Base-by-base conservation (phyloP, 2,113 vertebrate genomes). In the Carassius gibelio region DNA sequence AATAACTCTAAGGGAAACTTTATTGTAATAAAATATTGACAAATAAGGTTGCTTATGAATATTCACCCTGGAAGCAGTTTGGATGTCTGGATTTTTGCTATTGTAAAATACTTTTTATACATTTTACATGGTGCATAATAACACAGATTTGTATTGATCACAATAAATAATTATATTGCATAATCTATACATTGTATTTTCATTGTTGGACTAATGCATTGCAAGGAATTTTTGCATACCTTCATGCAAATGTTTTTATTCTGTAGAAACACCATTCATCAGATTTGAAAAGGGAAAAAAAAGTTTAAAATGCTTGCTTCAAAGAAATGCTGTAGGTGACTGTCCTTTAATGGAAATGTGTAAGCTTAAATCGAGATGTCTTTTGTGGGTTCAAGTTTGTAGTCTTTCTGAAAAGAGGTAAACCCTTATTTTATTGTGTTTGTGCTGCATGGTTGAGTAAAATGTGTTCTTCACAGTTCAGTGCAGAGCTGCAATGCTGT, bases 381-480 rank as follows among this genome's bases (percentile, higher is more conserved):
- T 50, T 50, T 8, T 23, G 11, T 1, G 45, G 74, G 17, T 3
- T 52, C 4, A 5, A 62, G 36, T 45, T n/a, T 14, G 4, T 13
- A 61, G 5, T 38, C 76, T 23, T 62, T 59, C 13, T 7, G 38
- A 59, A 15, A 80, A 80, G 38, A 64, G 11, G 21, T 48, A 72
- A 74, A n/a, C 13, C 38, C 4, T n/a, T 45, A 45, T 45, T 77
- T 21, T n/a, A n/a, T 64, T 80, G 36, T 64, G 21, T 80, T 64
- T 64, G 57, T 64, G 14, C 36, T 21, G 68, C 23, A 81, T 21
- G 45, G 26, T 52, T 50, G 79, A 62, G 71, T 52, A 62, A 75
- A 76, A 42, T n/a, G 34, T 1, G 21, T 19, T 34, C 5, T 26
- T 84, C 83, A 62, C 69, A 62, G 38, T 62, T 84, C 62, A 77